A percentile compares a stretch with the other conserved stretches of the same genome.
Conservation (phyloP, 2,797 vertebrate species). For the Euphonia xanthogaster region DNA sequence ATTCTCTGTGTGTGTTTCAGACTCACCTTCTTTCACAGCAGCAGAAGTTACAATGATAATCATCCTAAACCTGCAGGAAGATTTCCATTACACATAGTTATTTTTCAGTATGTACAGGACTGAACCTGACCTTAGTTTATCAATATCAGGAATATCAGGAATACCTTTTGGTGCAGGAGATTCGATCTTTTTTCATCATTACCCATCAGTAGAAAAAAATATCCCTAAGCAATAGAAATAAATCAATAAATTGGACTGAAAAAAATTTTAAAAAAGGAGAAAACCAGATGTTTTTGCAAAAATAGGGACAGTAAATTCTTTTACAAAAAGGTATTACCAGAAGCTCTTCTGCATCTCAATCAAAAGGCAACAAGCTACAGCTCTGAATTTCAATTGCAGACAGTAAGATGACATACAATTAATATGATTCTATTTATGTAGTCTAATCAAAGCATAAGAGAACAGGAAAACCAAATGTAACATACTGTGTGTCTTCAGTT, state of each 20-base stretch:
- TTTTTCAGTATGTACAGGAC: background rate
- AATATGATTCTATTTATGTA: slow-evolving; percentile 17
- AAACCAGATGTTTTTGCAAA: background rate
- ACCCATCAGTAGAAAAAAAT: background rate
- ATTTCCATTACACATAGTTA: background rate
- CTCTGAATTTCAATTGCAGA: slow-evolving; percentile 15
- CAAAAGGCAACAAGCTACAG: background rate
- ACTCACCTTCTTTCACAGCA: background rate
- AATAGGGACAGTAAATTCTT: background rate
- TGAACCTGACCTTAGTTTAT: background rate
- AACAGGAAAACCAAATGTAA: slow-evolving; percentile 10
- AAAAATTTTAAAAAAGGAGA: background rate
- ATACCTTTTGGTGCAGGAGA: background rate
- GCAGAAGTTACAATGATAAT: background rate
- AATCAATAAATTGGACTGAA: background rate
- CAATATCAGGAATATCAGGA: background rate
- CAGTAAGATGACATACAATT: background rate
- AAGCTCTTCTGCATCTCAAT: background rate
- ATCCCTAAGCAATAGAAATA: background rate
- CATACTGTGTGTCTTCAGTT: background rate
- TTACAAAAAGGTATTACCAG: background rate
- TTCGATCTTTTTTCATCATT: background rate
- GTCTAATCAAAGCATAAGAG: background rate
- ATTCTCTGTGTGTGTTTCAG: background rate
- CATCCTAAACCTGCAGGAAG: background rate